Percentiles rank a stretch among this genome's conserved stretches.
These are phyloP conservation scores for Sycobia sp. DNA, from an alignment of 1,140 invertebrate genomes.

Conservation along the genomic window DNA sequence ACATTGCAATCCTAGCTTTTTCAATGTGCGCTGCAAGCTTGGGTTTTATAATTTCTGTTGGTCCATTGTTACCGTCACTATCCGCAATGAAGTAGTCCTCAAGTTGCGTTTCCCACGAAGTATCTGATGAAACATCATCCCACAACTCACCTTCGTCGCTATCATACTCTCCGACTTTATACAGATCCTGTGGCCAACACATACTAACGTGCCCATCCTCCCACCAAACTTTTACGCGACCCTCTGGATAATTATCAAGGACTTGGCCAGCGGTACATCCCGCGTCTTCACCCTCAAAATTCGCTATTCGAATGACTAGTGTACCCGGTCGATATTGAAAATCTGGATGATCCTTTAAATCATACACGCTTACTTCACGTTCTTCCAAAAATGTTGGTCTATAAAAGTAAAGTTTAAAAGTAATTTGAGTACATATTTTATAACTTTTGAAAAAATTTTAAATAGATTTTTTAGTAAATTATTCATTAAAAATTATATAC, in stretches of 20 bases:
- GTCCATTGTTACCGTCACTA: slow-evolving; percentile 49
- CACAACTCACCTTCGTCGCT: slow-evolving; percentile 79
- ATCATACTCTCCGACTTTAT: slow-evolving; percentile 78
- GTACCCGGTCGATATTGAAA: slow-evolving; percentile 91
- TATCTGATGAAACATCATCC: slow-evolving; percentile 69
- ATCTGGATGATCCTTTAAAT: slow-evolving; percentile 93
- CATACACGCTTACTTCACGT: slow-evolving; percentile 91
- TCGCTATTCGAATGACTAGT: slow-evolving; percentile 85
- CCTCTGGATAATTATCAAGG: slow-evolving; percentile 84
- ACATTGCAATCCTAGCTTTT: slow-evolving; percentile 74
- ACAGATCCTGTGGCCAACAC: slow-evolving; percentile 89
- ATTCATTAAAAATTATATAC: background rate
- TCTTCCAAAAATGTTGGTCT: slow-evolving; percentile 76
- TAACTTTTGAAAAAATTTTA: too few relatives aligned
- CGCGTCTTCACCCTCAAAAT: slow-evolving; percentile 75
- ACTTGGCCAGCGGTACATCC: slow-evolving; percentile 85
- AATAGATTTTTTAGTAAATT: too few relatives aligned
- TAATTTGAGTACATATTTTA: too few relatives aligned
- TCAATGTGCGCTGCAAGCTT: slow-evolving; percentile 76
- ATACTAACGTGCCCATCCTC: slow-evolving; percentile 81
- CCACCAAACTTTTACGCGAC: slow-evolving; percentile 86
- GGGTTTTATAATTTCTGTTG: slow-evolving; percentile 65
- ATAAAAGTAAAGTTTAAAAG: slow-evolving; percentile 3
- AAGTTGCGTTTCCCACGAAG: slow-evolving; percentile 85
- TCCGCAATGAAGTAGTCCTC: slow-evolving; percentile 62